Conservation (phyloP, 2,797 vertebrate genomes). For the Chelonia mydas region DNA sequence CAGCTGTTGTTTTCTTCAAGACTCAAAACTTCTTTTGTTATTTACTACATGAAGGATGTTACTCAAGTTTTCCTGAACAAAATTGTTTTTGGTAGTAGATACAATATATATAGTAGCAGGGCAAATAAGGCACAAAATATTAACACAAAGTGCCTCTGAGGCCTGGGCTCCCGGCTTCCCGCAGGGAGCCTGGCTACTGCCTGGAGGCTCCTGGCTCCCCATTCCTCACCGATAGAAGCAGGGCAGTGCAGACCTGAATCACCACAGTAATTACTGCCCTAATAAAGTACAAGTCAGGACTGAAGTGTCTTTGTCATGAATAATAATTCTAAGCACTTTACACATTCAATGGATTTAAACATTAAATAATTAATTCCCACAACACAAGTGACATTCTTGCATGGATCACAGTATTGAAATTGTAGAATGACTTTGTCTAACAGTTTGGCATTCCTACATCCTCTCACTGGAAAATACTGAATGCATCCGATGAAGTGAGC, state of each 20-base stretch:
- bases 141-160: not conserved
- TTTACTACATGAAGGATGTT: not conserved
- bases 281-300: not conserved
- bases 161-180: too few species aligned
- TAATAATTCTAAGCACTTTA: not conserved
- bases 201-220: too few species aligned
- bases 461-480: too few species aligned
- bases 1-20: not conserved
- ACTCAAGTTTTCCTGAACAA: not conserved
- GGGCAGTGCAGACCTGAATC: too few species aligned
- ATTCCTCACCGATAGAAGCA: too few species aligned
- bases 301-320: not conserved
- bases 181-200: too few species aligned
- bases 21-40: not conserved
- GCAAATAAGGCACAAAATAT: not conserved
- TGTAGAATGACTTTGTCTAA: not conserved
- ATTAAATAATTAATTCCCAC: not conserved
- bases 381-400: not conserved
- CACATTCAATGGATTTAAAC: not conserved
- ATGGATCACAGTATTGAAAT: not conserved
- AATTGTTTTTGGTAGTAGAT: not conserved
- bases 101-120: not conserved
- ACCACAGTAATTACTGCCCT: not conserved
- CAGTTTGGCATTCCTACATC: not conserved
- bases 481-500: too few species aligned